Base-by-base conservation (phyloP, 2,888 invertebrate species). In the Trichopria drosophilae region DNA sequence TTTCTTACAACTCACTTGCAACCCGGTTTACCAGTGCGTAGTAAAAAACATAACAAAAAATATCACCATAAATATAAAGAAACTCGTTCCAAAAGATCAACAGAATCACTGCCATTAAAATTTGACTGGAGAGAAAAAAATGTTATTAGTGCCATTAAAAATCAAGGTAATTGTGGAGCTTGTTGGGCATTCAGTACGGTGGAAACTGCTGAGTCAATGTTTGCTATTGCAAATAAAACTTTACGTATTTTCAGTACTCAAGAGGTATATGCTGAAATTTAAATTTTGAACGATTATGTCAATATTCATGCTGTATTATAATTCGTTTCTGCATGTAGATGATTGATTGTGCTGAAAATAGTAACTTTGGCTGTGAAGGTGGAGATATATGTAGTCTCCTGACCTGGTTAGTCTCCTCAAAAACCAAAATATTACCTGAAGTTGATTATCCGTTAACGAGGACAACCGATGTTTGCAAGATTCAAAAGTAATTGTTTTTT, bases 161-260 rank as follows among this genome's bases (percentile, higher is more conserved):
- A 86, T 72, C 92, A 92, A 73, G 84, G 84, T 9, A 64, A 79
- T 7, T 92, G 92, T 74, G 91, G 91, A 1, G 91, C 90, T 0
- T 92, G 92, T 71, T 92, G 91, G 90, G 91, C 91, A 0, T 90
- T 90, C 74, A 88, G 89, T 67, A 84, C 85, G 0, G 79, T 90
- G 1, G 87, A 85, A 61, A 83, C 84, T 22, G 81, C 86, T 37
- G 92, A 92, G 73, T 82, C 88, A 0, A 88, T 90, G 87, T 75
- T 82, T 36, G 88, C 90, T 1, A 81, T 89, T 15, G 80, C 81
- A 62, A 82, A 79, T 39, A 84, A 83, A 10, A 80, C 79, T 20
- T 69, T 87, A 18, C 72, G 78, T 20, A 63, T 77, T 2, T 80
- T 90, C 6, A 90, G 90, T 67, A 85, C 89, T 1, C 90, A 91